Percentiles rank a stretch among this genome's conserved stretches.
These are phyloP conservation scores for Pygoscelis antarcticus DNA, from an alignment of 2,113 vertebrate genomes.

Conservation along the genomic window DNA sequence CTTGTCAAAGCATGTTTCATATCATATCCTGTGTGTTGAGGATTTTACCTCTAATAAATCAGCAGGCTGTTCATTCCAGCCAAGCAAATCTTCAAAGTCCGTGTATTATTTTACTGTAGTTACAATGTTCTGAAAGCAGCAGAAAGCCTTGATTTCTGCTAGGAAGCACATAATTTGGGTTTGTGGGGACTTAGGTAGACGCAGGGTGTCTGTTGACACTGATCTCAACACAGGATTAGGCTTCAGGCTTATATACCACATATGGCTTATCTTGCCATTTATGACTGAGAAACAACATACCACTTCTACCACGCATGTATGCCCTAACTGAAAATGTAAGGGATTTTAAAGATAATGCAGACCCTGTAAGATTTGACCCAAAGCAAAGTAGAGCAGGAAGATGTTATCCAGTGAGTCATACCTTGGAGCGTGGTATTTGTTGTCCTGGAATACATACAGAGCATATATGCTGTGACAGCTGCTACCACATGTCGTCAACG, in stretches of 20 bases:
- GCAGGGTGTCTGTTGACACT: background rate
- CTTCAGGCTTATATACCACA: background rate
- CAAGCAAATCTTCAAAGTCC: background rate
- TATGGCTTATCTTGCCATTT: background rate
- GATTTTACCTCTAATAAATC: background rate
- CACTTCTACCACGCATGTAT: background rate
- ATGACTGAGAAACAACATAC: background rate
- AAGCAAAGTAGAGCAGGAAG: background rate
- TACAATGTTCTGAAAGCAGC: background rate
- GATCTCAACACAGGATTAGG: background rate
- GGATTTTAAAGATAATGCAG: background rate
- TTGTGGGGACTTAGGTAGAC: background rate
- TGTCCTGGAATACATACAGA: background rate
- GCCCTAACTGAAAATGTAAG: background rate
- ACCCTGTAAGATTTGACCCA: background rate
- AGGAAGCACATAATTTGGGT: background rate
- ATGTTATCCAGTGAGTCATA: background rate
- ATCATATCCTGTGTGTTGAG: background rate
- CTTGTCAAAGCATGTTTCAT: background rate
- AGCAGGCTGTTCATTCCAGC: background rate
- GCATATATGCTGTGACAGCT: background rate
- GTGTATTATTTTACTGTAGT: background rate
- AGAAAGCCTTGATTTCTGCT: background rate
- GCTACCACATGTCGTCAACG: fast-evolving
- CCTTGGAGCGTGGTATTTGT: background rate